Conservation (phyloP, 2,888 invertebrate species). For the Halictus ligatus region DNA sequence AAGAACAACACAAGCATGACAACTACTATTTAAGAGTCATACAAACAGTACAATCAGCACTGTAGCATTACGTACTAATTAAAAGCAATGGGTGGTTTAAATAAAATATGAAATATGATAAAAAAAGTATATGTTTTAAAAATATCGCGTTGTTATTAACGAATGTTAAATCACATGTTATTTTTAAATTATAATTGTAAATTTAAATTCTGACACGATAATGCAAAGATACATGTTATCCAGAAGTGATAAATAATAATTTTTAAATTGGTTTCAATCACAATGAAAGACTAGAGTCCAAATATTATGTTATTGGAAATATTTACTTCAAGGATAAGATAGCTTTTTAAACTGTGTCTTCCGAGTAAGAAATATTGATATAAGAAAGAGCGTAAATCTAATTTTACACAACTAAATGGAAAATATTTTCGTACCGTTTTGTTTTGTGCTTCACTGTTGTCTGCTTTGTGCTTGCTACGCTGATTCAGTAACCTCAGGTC, state of each 20-base stretch:
- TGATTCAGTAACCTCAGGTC: slow-evolving; percentile 90
- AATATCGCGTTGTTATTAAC: not conserved
- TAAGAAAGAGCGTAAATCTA: not conserved
- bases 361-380: not conserved
- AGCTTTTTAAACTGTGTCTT: not conserved
- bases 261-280: not conserved
- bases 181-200: not conserved
- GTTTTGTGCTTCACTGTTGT: slow-evolving; percentile 86
- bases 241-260: not conserved
- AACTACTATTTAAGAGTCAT: no score
- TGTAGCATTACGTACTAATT: not conserved
- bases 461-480: slow-evolving; percentile 90
- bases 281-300: not conserved
- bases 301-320: not conserved
- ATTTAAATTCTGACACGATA: no score
- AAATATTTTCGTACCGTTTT: slow-evolving; percentile 85
- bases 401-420: not conserved
- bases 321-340: not conserved
- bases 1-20: no score
- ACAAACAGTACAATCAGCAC: no score
- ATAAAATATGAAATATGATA: not conserved
- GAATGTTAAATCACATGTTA: not conserved
- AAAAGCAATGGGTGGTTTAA: not conserved
- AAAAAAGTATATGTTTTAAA: not conserved
- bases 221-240: not conserved